Evolutionary conservation across 2,888 invertebrate genomes (phyloP).

Genomic region (Dryococelus australis): DNA sequence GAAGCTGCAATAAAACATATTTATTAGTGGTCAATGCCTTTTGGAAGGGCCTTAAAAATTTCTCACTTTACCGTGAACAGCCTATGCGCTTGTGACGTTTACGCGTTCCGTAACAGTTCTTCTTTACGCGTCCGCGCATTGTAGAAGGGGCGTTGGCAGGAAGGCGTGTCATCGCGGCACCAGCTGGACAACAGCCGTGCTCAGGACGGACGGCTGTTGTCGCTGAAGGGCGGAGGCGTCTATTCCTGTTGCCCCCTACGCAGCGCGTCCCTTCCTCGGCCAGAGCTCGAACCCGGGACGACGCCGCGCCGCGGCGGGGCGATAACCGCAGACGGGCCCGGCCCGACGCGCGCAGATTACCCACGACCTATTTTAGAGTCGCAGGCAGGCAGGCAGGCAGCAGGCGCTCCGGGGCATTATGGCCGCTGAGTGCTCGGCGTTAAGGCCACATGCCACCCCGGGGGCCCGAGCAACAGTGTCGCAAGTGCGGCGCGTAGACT

Average conservation of each 20-base stretch:
- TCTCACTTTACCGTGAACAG: no score
- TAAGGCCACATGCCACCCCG: neutral
- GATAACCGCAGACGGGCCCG: neutral
- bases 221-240: no score
- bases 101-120: no score
- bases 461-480: neutral
- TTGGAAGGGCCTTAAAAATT: no score
- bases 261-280: neutral
- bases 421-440: neutral
- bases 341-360: neutral
- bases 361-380: constrained; percentile 8
- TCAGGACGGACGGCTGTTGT: no score
- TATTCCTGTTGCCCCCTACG: no score
- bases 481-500: neutral
- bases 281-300: neutral
- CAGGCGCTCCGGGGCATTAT: neutral
- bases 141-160: no score
- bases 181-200: neutral
- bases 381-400: neutral
- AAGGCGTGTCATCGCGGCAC: no score
- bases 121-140: no score
- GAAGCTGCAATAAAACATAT: no score
- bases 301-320: neutral
- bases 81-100: no score
- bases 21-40: no score